Percentiles rank a stretch among this genome's conserved stretches.
Evolutionary conservation across 2,797 vertebrate genomes (phyloP).

Genomic region (Pipistrellus pygmaeus): DNA sequence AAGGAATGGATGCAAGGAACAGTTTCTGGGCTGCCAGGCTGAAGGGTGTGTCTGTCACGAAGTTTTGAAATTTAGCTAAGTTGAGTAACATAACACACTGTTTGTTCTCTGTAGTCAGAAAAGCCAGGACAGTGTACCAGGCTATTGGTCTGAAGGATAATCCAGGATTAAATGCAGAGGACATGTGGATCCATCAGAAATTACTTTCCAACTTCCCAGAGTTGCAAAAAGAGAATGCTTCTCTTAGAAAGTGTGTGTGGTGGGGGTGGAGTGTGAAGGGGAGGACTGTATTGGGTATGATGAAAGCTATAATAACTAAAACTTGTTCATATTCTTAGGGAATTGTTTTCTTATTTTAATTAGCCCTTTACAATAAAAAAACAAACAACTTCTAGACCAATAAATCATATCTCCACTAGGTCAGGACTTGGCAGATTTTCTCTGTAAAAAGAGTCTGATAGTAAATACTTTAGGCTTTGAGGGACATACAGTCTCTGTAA

Average conservation of each 20-base stretch:
- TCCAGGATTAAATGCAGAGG: slow-evolving; percentile 47
- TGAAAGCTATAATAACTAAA: slow-evolving; percentile 11
- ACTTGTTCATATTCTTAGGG: not conserved
- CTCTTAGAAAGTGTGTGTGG: not conserved
- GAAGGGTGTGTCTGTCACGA: not conserved
- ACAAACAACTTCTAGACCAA: not conserved
- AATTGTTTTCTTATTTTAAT: slow-evolving; percentile 5
- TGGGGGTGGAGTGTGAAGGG: fast-evolving
- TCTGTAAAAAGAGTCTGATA: not conserved
- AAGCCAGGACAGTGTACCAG: slow-evolving; percentile 61
- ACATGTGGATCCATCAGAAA: slow-evolving; percentile 58
- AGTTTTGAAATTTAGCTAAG: slow-evolving; percentile 8
- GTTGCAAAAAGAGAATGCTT: slow-evolving; percentile 26
- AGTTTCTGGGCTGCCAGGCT: slow-evolving; percentile 61
- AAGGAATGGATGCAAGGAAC: slow-evolving; percentile 47
- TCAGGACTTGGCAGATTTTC: not conserved
- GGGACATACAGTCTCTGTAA: not conserved
- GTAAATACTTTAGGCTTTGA: not conserved
- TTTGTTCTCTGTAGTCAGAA: slow-evolving; percentile 66
- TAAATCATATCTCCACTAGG: not conserved
- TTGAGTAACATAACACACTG: slow-evolving; percentile 51
- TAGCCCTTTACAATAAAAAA: slow-evolving; percentile 53
- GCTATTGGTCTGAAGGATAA: not conserved
- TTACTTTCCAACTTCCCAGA: not conserved
- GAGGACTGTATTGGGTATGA: not conserved